A percentile compares a stretch with the other conserved stretches of the same genome.
Evolutionary conservation across 1,140 invertebrate species (phyloP).

Genomic region (Trypoxylus dichotomus): DNA sequence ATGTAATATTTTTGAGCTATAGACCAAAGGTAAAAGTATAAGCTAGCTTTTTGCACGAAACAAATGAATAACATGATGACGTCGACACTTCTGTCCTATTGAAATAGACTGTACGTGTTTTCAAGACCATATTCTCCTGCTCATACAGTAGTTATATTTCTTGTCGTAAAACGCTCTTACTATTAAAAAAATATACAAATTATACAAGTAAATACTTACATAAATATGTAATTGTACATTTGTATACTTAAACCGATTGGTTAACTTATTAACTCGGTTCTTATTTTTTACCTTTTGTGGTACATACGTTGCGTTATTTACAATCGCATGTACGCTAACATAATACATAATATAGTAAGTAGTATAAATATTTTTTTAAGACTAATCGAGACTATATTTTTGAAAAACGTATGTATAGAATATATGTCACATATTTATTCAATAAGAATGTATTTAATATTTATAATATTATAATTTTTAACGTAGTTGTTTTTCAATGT

Average conservation of each 20-base stretch:
- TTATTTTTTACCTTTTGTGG: too few relatives aligned
- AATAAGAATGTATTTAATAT: not conserved
- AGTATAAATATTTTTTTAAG: not conserved
- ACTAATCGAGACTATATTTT: constrained; percentile 7
- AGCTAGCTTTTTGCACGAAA: too few relatives aligned
- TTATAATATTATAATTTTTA: not conserved
- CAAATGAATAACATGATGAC: too few relatives aligned
- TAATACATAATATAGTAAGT: not conserved
- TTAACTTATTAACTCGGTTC: too few relatives aligned
- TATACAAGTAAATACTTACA: not conserved
- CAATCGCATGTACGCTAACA: not conserved
- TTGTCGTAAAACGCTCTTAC: too few relatives aligned
- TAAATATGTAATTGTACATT: not conserved
- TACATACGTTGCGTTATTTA: not conserved
- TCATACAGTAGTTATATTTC: too few relatives aligned
- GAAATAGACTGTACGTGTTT: too few relatives aligned
- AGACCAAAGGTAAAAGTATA: too few relatives aligned
- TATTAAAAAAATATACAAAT: not conserved
- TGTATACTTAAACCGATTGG: not conserved
- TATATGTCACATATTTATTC: not conserved
- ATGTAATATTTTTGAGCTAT: too few relatives aligned
- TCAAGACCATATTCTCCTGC: too few relatives aligned
- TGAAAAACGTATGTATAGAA: constrained; percentile 1
- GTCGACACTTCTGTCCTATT: too few relatives aligned
- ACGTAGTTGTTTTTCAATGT: not conserved